A percentile compares a stretch with the other conserved stretches of the same genome.
Evolutionary conservation across 2,113 vertebrate genomes (phyloP).

Genomic region (Lampris megalopsis): DNA sequence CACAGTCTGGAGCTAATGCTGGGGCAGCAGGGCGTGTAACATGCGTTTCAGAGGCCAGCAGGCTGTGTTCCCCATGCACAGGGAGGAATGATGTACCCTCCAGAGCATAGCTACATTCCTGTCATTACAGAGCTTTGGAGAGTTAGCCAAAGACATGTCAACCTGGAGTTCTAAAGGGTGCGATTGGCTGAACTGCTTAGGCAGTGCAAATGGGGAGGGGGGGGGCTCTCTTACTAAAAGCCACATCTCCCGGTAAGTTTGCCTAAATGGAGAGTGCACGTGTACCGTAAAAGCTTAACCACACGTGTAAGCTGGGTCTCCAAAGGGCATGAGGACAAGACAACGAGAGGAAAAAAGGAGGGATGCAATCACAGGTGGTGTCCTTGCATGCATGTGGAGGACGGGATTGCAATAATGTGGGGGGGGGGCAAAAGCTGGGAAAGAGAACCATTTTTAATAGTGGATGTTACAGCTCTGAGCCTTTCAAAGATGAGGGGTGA

Average conservation of each 20-base stretch:
- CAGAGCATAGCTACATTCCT: slow-evolving; percentile 57
- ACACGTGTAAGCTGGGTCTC: too few relatives aligned
- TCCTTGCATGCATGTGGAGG: not conserved
- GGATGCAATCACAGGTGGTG: not conserved
- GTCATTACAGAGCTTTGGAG: slow-evolving; percentile 41
- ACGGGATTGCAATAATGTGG: not conserved
- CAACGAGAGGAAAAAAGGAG: too few relatives aligned
- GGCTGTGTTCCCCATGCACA: slow-evolving; percentile 52
- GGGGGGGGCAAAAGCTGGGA: not conserved
- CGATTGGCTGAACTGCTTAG: not conserved
- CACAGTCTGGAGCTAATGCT: slow-evolving; percentile 50
- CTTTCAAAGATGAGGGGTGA: not conserved
- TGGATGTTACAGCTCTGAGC: not conserved
- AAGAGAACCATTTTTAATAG: not conserved
- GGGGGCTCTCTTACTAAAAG: not conserved
- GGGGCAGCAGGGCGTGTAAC: slow-evolving; percentile 56
- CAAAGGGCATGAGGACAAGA: too few relatives aligned
- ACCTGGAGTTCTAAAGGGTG: slow-evolving; percentile 6
- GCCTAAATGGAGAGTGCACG: not conserved
- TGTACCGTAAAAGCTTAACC: not conserved
- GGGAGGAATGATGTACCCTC: slow-evolving; percentile 44
- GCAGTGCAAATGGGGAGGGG: not conserved
- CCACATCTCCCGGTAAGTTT: not conserved
- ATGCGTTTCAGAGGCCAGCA: slow-evolving; percentile 57
- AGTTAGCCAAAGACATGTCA: slow-evolving; percentile 16